Base-by-base conservation (phyloP, 2,888 invertebrate genomes). In the Torymus tubicola region DNA sequence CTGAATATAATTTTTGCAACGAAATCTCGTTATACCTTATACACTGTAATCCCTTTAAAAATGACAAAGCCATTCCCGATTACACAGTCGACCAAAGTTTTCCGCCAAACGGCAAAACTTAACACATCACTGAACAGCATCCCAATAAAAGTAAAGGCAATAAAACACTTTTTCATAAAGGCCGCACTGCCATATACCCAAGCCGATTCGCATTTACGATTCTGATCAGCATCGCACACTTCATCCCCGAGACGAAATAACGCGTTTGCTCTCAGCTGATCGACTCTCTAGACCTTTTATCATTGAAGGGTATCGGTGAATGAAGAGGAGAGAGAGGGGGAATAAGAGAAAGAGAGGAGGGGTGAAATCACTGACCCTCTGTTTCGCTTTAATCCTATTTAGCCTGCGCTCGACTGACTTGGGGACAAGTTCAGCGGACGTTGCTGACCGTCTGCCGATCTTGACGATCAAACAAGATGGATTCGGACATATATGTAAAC, bases 371-470 rank as follows among this genome's bases (percentile, higher is more conserved):
- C 55, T 64, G 68, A 53, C 72, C 72, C 73, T 64, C 31, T 31
- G 57, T 16, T 50, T 73, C 57, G 73, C 61, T 77, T 72, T 74
- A 78, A 78, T 74, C 76, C 78, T 73, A 70, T 81, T 77, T 60
- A 81, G 55, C 57, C 58, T 69, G 64, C 64, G 65, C 63, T 65
- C 18, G 63, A 73, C 10, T 42, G 64, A 53, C 31, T 50, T n/a
- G 31, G 14, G 50, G 14, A 52, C 24, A 53, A 16, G 71, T 65
- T 60, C 65, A 12, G 64, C 50, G 12, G 13, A 3, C 31, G 31
- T 31, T 0, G 16, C 77, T 81, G 81, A 81, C 81, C 81, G 58
- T 70, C 73, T 55, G 74, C 24, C 50, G 53, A 80, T 70, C 50
- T 67, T 50, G 21, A 42, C 50, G 42, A 50, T 72, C 78, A 81